Conservation (phyloP, 2,113 vertebrate genomes). For the Nothobranchius kuhntae region DNA sequence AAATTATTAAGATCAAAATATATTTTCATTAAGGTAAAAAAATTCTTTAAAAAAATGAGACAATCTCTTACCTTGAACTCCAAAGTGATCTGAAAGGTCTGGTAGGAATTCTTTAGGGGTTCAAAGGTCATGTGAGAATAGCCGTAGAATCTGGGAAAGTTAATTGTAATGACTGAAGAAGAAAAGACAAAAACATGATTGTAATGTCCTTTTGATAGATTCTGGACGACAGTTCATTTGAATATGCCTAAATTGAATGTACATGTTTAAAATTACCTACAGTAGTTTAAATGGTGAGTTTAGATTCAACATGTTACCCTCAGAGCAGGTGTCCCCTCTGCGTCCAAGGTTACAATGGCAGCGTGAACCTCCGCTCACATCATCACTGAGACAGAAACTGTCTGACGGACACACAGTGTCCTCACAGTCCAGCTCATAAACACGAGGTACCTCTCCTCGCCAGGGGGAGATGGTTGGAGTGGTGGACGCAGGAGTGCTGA, state of each 20-base stretch:
- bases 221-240: too few relatives aligned
- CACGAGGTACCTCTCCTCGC: conserved; percentile 51
- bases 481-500: conserved; percentile 13
- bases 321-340: conserved; percentile 83
- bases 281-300: not conserved
- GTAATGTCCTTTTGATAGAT: too few relatives aligned
- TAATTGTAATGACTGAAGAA: conserved; percentile 83
- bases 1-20: not conserved
- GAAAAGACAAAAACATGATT: conserved; percentile 11
- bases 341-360: conserved; percentile 93
- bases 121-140: conserved; percentile 96
- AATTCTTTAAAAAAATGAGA: not conserved
- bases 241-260: too few relatives aligned
- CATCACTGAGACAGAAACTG: conserved; percentile 92
- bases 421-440: conserved; percentile 85
- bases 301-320: conserved; percentile 75
- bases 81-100: conserved; percentile 90
- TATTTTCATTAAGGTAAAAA: not conserved
- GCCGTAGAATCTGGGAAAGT: conserved; percentile 92
- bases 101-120: conserved; percentile 94
- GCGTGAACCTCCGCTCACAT: conserved; percentile 84
- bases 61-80: conserved; percentile 89
- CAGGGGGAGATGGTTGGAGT: conserved; percentile 48
- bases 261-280: too few relatives aligned
- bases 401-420: conserved; percentile 86